Base-by-base conservation (phyloP, 2,888 invertebrate genomes). In the Amiota mariae region DNA sequence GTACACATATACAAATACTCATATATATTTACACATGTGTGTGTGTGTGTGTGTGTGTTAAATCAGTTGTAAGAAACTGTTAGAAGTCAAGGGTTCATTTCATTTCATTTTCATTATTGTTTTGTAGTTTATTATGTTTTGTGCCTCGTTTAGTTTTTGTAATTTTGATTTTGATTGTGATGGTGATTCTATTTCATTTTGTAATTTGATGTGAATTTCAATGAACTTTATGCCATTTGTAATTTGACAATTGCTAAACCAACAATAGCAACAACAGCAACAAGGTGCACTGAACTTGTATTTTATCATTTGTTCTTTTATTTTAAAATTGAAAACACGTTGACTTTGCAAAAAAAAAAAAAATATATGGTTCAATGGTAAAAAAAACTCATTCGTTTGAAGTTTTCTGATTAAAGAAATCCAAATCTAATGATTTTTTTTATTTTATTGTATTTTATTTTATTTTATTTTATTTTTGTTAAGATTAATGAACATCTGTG, bases 221-320 rank as follows among this genome's bases (percentile, higher is more conserved):
- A 36, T 73, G 77, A 73, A 68, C 67, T 68, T 24, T 36, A 6
- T 36, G 36, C 36, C 36, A 36, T 36, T 36, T 76, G 73, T 78
- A 82, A 83, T 78, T 74, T 76, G 82, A 81, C 75, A 78, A 76
- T 76, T 77, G 78, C 73, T 66, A 71, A 47, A 66, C 59, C 64
- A 20, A 59, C 9, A 18, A 66, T 2, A 66, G 15, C 18, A 48
- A 64, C 13, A 36, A 36, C 36, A 36, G 36, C 36, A 36, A 70
- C 71, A 49, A 70, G 83, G 82, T 81, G 80, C 82, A 85, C 66
- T 83, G 82, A 82, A 85, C 82, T 75, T 2, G 6, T 36, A 36
- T 36, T 36, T 36, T 36, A 36, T 36, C 8, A 36, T 36, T 36
- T 36, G 36, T 2, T 36, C 36, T 36, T 36, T 36, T 36, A 36